Evolutionary conservation across 2,797 vertebrate genomes (phyloP).

Genomic region (Cossypha polioptera): DNA sequence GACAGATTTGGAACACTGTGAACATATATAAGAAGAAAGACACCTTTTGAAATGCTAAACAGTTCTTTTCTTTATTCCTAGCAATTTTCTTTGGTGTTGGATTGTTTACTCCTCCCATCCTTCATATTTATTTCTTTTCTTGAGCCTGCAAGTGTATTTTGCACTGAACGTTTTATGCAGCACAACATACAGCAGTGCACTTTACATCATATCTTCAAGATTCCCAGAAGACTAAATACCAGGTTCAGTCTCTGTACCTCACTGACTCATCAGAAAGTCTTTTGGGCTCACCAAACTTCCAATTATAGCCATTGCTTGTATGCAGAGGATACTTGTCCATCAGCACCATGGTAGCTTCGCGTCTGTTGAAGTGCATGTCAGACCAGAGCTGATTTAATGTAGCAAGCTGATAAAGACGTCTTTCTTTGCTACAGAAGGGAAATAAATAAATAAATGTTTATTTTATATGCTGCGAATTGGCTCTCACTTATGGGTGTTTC

Average conservation of each 20-base stretch:
- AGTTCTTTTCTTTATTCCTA: slow-evolving; percentile 7
- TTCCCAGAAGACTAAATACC: background rate
- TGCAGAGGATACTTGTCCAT: background rate
- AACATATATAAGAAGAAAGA: background rate
- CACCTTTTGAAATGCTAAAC: slow-evolving; percentile 46
- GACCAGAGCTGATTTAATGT: background rate
- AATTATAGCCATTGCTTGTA: background rate
- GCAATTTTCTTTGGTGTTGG: background rate
- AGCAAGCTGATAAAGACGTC: background rate
- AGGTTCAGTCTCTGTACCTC: background rate
- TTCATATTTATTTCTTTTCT: background rate
- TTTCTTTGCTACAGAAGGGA: background rate
- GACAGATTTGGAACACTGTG: background rate
- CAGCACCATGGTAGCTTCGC: background rate
- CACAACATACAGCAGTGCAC: background rate
- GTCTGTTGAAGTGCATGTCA: background rate
- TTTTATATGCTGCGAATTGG: background rate
- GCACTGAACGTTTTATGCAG: background rate
- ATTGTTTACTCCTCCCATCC: background rate
- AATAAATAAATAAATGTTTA: background rate
- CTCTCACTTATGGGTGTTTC: background rate
- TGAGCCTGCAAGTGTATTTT: background rate
- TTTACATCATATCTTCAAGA: background rate
- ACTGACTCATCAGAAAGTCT: background rate
- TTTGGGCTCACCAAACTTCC: background rate